Base-by-base conservation (phyloP, 2,888 invertebrate species). In the Zygothrica quintamaculata region DNA sequence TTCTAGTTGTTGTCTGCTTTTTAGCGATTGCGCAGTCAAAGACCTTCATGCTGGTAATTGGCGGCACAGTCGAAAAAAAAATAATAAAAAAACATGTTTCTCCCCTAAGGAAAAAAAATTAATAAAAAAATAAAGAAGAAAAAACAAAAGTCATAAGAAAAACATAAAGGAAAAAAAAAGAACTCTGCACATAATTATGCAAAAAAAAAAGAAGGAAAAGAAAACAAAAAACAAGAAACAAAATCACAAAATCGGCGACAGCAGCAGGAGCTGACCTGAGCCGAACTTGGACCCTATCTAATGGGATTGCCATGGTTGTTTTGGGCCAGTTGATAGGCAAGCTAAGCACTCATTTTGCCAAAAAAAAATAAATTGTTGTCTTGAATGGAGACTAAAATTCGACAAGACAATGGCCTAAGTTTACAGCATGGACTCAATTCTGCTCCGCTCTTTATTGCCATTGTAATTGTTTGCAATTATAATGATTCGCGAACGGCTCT, bases 401-500 rank as follows among this genome's bases (percentile, higher is more conserved):
- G 69, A 69, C 74, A 78, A 81, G 69, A 78, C 85, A 78, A 78
- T 81, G 74, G 55, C 46, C 58, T 11, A 15, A 51, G 48, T 59
- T 48, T 40, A 43, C 33, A 40, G 67, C 55, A 52, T 72, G 48
- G 42, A 29, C 33, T 22, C 15, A 12, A 42, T 43, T 43, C 46
- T 51, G 51, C 64, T 61, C 34, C 37, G 56, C 56, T 66, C 44
- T 71, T 81, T 67, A 78, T 69, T 66, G 74, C 68, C 78, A 62
- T 69, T 74, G 85, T 84, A 81, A 80, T 87, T 87, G 87, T 74
- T 71, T 71, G 87, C 77, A 87, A 81, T 81, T 81, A 81, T 87
- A 71, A 81, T 74, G 67, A 69, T 87, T 84, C 65, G 86, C 84
- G 61, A 62, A 75, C n/a, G 33, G 16, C 47, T 36, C 44, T 42